A percentile compares a stretch with the other conserved stretches of the same genome.
phyloP scores from a whole-genome alignment of 1,140 invertebrate genomes.

The Drosophila sulfurigaster region DNA sequence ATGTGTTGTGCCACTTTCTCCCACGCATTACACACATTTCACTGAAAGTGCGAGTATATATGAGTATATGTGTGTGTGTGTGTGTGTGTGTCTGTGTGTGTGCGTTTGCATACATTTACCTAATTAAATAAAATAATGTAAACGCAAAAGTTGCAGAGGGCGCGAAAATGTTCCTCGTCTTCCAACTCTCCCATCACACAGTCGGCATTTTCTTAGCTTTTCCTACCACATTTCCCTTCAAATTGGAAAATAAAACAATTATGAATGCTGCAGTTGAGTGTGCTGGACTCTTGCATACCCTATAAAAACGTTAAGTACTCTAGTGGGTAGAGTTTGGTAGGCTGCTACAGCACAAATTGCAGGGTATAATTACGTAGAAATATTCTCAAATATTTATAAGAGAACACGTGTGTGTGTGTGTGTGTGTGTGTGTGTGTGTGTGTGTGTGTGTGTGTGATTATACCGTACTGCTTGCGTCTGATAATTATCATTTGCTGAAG shows the following conservation, averaged over 20 bases:
- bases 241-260: constrained; percentile 63
- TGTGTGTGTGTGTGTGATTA: constrained; percentile 34
- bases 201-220: constrained; percentile 28
- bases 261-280: background rate
- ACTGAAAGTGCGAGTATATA: constrained; percentile 20
- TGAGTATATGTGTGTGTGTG: constrained; percentile 27
- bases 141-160: constrained; percentile 75
- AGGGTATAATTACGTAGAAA: constrained; percentile 57
- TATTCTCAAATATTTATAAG: constrained; percentile 70
- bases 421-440: constrained; percentile 32
- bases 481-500: constrained; percentile 77
- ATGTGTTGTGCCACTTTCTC: constrained; percentile 62
- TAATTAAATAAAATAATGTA: constrained; percentile 84
- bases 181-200: background rate
- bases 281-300: background rate
- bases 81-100: constrained; percentile 32
- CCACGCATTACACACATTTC: background rate
- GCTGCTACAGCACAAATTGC: background rate
- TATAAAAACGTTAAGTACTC: background rate
- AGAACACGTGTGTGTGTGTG: constrained; percentile 29
- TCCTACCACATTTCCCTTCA: constrained; percentile 54
- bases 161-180: constrained; percentile 55
- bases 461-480: constrained; percentile 29
- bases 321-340: background rate
- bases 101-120: constrained; percentile 80